Evolutionary conservation across 2,797 vertebrate genomes (phyloP), one percentile per base, ranked within the genome.

Genomic region (Poecilia velifera): DNA sequence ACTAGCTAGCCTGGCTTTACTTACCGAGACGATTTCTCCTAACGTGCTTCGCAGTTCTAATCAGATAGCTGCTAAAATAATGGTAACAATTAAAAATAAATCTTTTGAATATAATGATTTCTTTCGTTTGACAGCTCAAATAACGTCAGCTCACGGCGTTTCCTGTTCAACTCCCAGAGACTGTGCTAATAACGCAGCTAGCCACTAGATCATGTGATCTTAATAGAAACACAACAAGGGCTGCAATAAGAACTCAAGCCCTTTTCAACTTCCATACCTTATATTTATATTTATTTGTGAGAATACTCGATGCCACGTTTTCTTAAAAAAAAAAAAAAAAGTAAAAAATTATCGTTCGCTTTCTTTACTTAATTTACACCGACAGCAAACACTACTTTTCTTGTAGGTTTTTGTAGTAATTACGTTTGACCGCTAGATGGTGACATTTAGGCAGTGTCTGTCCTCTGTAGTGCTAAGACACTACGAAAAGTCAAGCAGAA

Each of bases 201-300:
- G 64, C 84, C 31, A 8, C 53, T 46, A 16, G 82, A 25, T 94
- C 94, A 93, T 79, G 91, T 94, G 94, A 93, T 86, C 72, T 9
- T 1, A 78, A 55, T 76, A 73, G 31, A 64, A 76, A 51, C 82
- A 55, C 83, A 78, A 72, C 79, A 7, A 41, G 45, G 25, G 34
- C 6, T 0, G 83, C 72, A 83, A 49, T 43, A 14, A 46, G 47
- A 14, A 72, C 28, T 71, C n/a, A 43, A 64, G 28, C 0, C n/a
- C 22, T 13, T 2, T 4, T 9, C 3, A 46, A 22, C 25, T 14
- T 70, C 16, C 3, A 39, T 14, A 4, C 14, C 0, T 7, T 55
- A 13, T 14, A 20, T 5, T 16, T 28, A 28, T 34, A 12, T 3
- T 39, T 36, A 45, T 71, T 46, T 46, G 28, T 7, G 13, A 18